Percentiles rank a stretch among this genome's conserved stretches.
These are phyloP conservation scores for Coranthus polyacanthus DNA, from an alignment of 2,797 vertebrate genomes.

Conservation along the genomic window DNA sequence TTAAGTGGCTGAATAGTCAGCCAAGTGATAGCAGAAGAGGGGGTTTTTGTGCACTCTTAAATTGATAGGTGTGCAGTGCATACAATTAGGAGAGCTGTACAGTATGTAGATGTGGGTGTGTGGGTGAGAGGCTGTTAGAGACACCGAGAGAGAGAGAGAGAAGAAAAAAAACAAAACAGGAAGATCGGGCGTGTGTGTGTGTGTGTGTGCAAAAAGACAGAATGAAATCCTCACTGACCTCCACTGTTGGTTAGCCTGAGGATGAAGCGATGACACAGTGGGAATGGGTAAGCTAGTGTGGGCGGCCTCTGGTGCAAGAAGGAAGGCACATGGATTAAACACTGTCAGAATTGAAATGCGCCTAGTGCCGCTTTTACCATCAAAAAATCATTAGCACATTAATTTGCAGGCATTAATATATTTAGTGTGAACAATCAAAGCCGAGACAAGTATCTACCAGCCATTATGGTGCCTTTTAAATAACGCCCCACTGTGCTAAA, in stretches of 20 bases:
- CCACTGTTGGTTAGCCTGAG: conserved; percentile 63
- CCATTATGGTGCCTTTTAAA: conserved; percentile 21
- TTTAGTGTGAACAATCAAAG: conserved; percentile 29
- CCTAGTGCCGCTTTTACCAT: conserved; percentile 32
- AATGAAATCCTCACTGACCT: conserved; percentile 64
- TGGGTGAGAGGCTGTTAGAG: conserved; percentile 20
- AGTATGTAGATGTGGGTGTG: conserved; percentile 27
- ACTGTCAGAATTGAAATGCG: conserved; percentile 34
- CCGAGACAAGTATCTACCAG: conserved; percentile 8
- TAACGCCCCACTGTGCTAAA: conserved; percentile 4
- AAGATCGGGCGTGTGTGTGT: not conserved
- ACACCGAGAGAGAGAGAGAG: not conserved
- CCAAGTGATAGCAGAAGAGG: conserved; percentile 46
- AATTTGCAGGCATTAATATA: conserved; percentile 33
- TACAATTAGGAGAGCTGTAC: conserved; percentile 34
- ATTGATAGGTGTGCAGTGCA: conserved; percentile 58
- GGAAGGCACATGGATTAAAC: conserved; percentile 43
- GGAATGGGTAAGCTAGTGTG: conserved; percentile 59
- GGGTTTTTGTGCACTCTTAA: conserved; percentile 56
- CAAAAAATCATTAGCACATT: conserved; percentile 30
- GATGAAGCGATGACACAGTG: conserved; percentile 66
- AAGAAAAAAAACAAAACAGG: conserved; percentile 13
- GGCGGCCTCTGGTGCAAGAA: conserved; percentile 47
- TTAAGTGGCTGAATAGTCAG: conserved; percentile 66
- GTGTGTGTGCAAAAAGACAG: conserved; percentile 12